Conservation (phyloP, 2,113 vertebrate species). For the Myrmophylax atrothorax region DNA sequence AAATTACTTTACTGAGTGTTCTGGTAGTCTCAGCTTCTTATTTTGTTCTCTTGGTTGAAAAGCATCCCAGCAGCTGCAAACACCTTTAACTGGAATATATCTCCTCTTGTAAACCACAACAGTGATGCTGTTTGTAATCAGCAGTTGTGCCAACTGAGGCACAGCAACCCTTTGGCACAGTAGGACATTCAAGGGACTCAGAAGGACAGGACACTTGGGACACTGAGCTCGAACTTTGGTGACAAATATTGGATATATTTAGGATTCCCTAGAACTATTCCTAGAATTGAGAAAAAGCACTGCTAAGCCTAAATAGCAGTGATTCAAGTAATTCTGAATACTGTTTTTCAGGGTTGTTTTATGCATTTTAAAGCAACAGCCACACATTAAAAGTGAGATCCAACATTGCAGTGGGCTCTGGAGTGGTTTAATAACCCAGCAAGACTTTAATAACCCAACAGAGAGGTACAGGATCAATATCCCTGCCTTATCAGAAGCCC, state of each 20-base stretch:
- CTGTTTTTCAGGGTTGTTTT: rapidly evolving
- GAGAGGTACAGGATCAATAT: background rate
- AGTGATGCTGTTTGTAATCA: background rate
- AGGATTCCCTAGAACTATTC: background rate
- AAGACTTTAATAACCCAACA: background rate
- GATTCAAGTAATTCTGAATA: background rate
- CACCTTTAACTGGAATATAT: background rate
- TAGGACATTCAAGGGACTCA: background rate
- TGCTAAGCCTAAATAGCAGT: background rate
- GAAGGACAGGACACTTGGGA: background rate
- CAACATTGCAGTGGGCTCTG: background rate
- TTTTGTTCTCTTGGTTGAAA: background rate
- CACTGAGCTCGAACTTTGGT: background rate
- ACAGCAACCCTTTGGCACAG: rapidly evolving
- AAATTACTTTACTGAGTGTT: background rate
- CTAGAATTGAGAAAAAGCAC: background rate
- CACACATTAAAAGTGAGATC: background rate
- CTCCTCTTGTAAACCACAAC: background rate
- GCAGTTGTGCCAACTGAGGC: background rate
- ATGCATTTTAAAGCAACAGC: background rate
- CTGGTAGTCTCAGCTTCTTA: background rate
- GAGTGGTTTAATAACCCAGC: background rate
- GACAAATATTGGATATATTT: background rate
- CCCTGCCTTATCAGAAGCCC: background rate
- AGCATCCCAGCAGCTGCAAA: background rate